These are phyloP conservation scores for Echiichthys vipera DNA, from an alignment of 2,797 vertebrate species.

Conservation along the genomic window DNA sequence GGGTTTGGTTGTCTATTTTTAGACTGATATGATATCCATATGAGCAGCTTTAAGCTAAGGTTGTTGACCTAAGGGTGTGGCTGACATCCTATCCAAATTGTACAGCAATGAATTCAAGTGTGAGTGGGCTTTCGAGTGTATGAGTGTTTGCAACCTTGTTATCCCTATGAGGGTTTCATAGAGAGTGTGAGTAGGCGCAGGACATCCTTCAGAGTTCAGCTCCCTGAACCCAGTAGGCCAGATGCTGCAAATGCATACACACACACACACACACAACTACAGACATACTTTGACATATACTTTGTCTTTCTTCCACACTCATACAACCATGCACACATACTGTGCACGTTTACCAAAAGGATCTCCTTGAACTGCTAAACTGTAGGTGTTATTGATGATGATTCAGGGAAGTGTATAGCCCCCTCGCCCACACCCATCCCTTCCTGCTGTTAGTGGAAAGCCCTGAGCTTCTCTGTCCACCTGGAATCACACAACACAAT, in stretches of 20 bases:
- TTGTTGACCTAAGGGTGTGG: constrained; percentile 72
- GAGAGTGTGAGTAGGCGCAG: constrained; percentile 74
- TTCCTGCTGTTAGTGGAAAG: constrained; percentile 60
- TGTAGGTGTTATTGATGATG: constrained; percentile 63
- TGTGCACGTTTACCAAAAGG: constrained; percentile 34
- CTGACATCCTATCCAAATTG: constrained; percentile 63
- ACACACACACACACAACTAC: constrained; percentile 17
- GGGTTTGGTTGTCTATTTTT: constrained; percentile 67
- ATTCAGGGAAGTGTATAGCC: constrained; percentile 28
- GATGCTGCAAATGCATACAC: constrained; percentile 66
- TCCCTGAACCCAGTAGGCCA: constrained; percentile 65
- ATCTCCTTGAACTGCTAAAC: constrained; percentile 34
- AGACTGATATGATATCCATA: constrained; percentile 72
- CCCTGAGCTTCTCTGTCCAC: constrained; percentile 53
- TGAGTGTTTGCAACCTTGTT: constrained; percentile 47
- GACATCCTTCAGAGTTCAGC: constrained; percentile 73
- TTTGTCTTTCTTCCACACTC: constrained; percentile 51
- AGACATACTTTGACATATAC: constrained; percentile 44
- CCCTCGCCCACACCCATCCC: constrained; percentile 55
- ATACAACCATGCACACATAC: constrained; percentile 53
- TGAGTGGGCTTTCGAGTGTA: constrained; percentile 68
- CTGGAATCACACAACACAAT: constrained; percentile 60
- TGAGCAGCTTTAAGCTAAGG: constrained; percentile 63
- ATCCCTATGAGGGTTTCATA: constrained; percentile 64
- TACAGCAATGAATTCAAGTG: constrained; percentile 60